Conservation (phyloP, 2,888 invertebrate species). For the Chrysopilus asiliformis region DNA sequence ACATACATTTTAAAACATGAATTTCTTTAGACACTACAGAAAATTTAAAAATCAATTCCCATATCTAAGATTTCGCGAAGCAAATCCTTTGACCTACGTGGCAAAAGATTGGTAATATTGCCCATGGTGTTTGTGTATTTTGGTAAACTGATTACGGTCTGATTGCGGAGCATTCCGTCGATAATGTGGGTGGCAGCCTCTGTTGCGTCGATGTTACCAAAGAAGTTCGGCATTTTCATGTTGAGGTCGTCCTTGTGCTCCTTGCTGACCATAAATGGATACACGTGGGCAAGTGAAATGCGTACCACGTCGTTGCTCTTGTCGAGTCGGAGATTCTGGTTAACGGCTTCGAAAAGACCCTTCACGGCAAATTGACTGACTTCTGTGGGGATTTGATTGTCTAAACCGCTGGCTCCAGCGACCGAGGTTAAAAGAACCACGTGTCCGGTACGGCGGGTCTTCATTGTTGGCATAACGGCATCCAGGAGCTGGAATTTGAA, state of each 20-base stretch:
- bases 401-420: conserved; percentile 45
- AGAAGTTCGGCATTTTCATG: conserved; percentile 48
- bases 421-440: conserved; percentile 48
- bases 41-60: conserved; percentile 51
- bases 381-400: conserved; percentile 45
- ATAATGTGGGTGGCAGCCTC: conserved; percentile 46
- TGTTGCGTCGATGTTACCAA: conserved; percentile 46
- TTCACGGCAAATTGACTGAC: conserved; percentile 54
- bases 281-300: conserved; percentile 47
- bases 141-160: conserved; percentile 49
- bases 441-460: conserved; percentile 43
- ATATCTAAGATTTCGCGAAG: conserved; percentile 48
- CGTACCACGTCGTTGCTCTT: conserved; percentile 41
- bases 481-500: conserved; percentile 40
- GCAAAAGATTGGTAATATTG: conserved; percentile 44
- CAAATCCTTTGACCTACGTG: conserved; percentile 45
- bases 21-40: no score
- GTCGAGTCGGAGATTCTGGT: conserved; percentile 45
- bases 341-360: conserved; percentile 48
- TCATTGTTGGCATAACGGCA: conserved; percentile 47
- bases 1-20: no score
- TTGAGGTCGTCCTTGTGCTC: conserved; percentile 42
- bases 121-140: conserved; percentile 45
- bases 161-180: conserved; percentile 47
- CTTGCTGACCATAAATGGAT: conserved; percentile 46